phyloP scores from a whole-genome alignment of 2,888 invertebrate genomes.

The Leptodirus hochenwartii region DNA sequence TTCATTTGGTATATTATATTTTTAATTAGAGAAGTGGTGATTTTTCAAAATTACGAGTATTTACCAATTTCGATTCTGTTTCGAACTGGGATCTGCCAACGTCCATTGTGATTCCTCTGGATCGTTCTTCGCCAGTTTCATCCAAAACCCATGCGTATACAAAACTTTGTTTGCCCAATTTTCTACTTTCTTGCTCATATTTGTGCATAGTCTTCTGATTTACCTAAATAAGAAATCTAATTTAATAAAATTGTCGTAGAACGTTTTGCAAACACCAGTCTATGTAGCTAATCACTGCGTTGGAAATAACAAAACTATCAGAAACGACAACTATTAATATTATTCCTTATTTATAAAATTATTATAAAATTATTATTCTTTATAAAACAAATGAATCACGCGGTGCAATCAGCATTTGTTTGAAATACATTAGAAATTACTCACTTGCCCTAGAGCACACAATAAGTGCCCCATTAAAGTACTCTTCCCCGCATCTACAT shows the following conservation, averaged over 20 bases:
- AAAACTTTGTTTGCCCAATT: conserved; percentile 94
- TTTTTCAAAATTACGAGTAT: no score
- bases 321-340: no score
- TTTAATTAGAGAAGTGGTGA: conserved; percentile 1
- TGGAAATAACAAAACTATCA: no score
- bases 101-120: conserved; percentile 97
- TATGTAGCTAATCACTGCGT: conserved; percentile 3
- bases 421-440: conserved; percentile 8
- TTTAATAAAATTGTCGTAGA: conserved; percentile 3
- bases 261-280: conserved; percentile 6
- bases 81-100: conserved; percentile 86
- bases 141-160: conserved; percentile 99
- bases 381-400: no score
- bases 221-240: conserved; percentile 28
- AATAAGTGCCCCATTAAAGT: conserved; percentile 94
- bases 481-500: conserved; percentile 95
- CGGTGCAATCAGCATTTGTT: no score
- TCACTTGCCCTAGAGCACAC: conserved; percentile 62
- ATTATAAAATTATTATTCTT: no score
- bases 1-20: neutral
- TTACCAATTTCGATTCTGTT: conserved; percentile 50
- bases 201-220: conserved; percentile 84
- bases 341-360: no score
- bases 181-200: conserved; percentile 93
- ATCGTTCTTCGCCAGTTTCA: conserved; percentile 94